Conservation (phyloP, 2,888 invertebrate species). For the Octonoba sinensis region DNA sequence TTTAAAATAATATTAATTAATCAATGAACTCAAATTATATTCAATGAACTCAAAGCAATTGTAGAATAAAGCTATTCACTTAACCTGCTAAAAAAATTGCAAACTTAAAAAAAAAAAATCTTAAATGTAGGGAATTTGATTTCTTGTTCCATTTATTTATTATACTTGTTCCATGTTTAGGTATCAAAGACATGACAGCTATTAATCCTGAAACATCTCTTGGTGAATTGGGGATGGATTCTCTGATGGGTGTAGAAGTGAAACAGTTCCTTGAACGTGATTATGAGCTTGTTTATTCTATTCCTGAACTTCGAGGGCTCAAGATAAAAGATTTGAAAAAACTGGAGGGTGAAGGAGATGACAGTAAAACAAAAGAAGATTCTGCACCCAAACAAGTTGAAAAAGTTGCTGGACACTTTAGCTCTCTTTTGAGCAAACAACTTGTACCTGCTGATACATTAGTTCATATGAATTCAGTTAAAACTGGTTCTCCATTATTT, state of each 20-base stretch:
- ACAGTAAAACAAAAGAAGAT: constrained; percentile 66
- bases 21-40: too few relatives aligned
- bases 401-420: constrained; percentile 31
- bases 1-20: too few relatives aligned
- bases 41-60: too few relatives aligned
- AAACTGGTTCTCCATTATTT: constrained; percentile 71
- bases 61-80: too few relatives aligned
- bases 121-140: too few relatives aligned
- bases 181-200: constrained; percentile 87
- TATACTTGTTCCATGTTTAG: constrained; percentile 70
- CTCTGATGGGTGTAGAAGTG: constrained; percentile 98
- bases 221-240: constrained; percentile 97
- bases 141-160: not conserved
- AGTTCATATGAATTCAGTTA: constrained; percentile 75
- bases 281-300: constrained; percentile 89
- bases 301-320: constrained; percentile 89
- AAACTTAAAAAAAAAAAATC: too few relatives aligned
- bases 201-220: constrained; percentile 83
- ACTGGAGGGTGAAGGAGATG: constrained; percentile 67
- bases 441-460: constrained; percentile 83
- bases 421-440: constrained; percentile 67
- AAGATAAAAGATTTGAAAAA: constrained; percentile 83
- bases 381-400: constrained; percentile 65
- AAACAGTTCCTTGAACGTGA: constrained; percentile 94
- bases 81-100: too few relatives aligned